These are phyloP conservation scores for Lepidocyrtinus sp. DNA, from an alignment of 2,888 invertebrate genomes.

Conservation along the genomic window DNA sequence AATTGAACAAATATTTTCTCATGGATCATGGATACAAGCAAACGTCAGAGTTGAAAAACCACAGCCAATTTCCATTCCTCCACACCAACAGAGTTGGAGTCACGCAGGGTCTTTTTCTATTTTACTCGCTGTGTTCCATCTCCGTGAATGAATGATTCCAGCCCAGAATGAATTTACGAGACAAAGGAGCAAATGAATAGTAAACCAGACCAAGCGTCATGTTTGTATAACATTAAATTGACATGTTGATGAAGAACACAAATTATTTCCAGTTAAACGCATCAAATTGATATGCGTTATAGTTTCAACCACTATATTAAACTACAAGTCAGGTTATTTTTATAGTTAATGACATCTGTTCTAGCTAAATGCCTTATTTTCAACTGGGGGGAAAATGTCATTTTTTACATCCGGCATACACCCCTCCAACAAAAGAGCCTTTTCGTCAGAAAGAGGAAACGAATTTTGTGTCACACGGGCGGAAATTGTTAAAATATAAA, in stretches of 20 bases:
- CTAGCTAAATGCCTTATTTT: not conserved
- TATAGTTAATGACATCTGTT: no score
- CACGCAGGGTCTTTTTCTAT: not conserved
- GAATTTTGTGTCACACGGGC: no score
- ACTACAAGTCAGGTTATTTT: no score
- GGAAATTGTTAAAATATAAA: no score
- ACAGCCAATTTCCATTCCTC: slow-evolving; percentile 46
- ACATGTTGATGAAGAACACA: slow-evolving; percentile 54
- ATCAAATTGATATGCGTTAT: slow-evolving; percentile 32
- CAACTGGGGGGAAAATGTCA: not conserved
- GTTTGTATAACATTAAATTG: slow-evolving; percentile 45
- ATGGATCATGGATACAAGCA: slow-evolving; percentile 2
- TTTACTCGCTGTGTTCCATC: not conserved
- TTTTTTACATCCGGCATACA: not conserved
- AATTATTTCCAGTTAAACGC: slow-evolving; percentile 24
- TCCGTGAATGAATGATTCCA: not conserved
- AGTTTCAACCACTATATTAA: no score
- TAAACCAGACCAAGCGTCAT: slow-evolving; percentile 21
- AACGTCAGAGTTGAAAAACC: slow-evolving; percentile 36
- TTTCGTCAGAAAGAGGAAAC: no score
- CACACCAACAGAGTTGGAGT: slow-evolving; percentile 1
- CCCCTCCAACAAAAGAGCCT: no score
- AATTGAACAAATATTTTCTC: not conserved
- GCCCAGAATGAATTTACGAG: not conserved
- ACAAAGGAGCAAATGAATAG: not conserved